phyloP scores from a whole-genome alignment of 1,140 invertebrate genomes.

The Monomorium pharaonis region DNA sequence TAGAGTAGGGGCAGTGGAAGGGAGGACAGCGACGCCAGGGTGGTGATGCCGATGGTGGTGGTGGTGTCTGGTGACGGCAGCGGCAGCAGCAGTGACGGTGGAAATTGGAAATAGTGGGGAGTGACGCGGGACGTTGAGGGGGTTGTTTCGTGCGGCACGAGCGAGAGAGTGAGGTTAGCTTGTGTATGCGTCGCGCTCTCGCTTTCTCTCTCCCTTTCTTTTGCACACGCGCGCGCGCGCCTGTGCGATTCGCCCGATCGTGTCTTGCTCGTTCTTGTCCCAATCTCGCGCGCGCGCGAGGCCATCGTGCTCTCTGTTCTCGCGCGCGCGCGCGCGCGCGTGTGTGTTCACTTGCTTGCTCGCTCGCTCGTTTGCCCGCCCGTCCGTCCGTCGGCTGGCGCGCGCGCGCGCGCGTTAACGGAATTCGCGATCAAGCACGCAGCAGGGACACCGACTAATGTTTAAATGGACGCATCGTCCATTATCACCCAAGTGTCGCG shows the following conservation, averaged over 20 bases:
- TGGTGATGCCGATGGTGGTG: too few species aligned
- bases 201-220: conserved; percentile 57
- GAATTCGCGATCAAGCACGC: conserved; percentile 80
- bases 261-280: not conserved
- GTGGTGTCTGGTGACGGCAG: too few species aligned
- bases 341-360: not conserved
- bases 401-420: conserved; percentile 79
- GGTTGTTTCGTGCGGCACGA: conserved; percentile 51
- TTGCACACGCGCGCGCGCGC: conserved; percentile 59
- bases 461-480: conserved; percentile 99
- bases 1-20: conserved; percentile 27
- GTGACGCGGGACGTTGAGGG: conserved; percentile 29
- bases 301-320: not conserved
- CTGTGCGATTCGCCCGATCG: not conserved
- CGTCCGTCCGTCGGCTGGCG: conserved; percentile 66
- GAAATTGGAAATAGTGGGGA: not conserved
- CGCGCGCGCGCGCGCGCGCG: not conserved
- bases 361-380: not conserved
- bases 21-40: not conserved
- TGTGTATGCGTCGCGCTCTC: conserved; percentile 58
- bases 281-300: not conserved
- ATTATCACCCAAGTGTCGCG: conserved; percentile 98
- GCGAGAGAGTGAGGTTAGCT: conserved; percentile 65
- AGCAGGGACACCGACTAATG: conserved; percentile 87
- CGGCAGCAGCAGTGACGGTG: not conserved